Evolutionary conservation across 2,888 invertebrate genomes (phyloP), one percentile per base, ranked within the genome.

Genomic region (Hypercompe scribonia): DNA sequence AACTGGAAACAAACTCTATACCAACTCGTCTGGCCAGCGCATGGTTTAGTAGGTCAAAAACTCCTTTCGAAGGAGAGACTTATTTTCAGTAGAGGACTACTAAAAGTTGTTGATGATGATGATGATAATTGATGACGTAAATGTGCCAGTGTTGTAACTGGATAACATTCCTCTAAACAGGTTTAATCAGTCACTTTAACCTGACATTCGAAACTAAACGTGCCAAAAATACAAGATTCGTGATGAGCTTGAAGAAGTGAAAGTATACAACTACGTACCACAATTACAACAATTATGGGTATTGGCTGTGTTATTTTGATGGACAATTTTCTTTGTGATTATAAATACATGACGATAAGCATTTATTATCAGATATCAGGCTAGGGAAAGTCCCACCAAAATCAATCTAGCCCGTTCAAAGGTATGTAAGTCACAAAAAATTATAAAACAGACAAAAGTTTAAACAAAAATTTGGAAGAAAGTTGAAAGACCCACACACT

Each of bases 211-310:
- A 54, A 54, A 4, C n/a, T 54, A 11, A 24, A n/a, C 13, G 10
- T 54, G n/a, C 24, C 11, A 54, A 54, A 24, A 8, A 50, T 24
- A 4, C 21, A 50, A 50, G 50, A 50, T 24, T 50, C 24, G 24
- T n/a, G 54, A 54, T n/a, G n/a, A 54, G 54, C n/a, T 54, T 54
- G n/a, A n/a, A 54, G n/a, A 54, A 54, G n/a, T 54, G 54, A n/a
- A n/a, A n/a, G 54, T 28, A 13, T 54, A 24, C n/a, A n/a, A 54
- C 54, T n/a, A n/a, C 10, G 10, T 54, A 54, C 54, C 24, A 28
- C 54, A 11, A 54, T 54, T 54, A 54, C 11, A n/a, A 28, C 24
- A 10, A n/a, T 11, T 11, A 8, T 50, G 7, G 3, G 10, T 11
- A 54, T 54, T 54, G n/a, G 54, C 0, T 0, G n/a, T n/a, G 10